Percentiles rank a stretch among this genome's conserved stretches.
phyloP scores from a whole-genome alignment of 2,113 vertebrate genomes.

The Naja naja region DNA sequence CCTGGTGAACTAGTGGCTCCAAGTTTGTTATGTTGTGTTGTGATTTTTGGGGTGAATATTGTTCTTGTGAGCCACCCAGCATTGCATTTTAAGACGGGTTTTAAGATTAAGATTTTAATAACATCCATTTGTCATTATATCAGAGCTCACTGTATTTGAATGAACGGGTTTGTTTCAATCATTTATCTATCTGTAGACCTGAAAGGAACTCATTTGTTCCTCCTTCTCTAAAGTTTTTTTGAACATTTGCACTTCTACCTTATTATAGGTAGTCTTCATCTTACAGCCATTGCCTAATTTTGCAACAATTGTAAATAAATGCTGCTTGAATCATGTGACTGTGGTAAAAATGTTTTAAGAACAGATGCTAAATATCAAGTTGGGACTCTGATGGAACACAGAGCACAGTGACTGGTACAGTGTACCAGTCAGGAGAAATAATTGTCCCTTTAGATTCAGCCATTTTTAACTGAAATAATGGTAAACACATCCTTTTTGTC shows the following conservation, averaged over 20 bases:
- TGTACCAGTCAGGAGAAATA: neutral
- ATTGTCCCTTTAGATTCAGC: neutral
- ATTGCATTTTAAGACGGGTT: neutral
- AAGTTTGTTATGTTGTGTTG: neutral
- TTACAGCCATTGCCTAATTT: too few relatives aligned
- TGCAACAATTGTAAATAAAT: too few relatives aligned
- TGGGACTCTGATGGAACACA: neutral
- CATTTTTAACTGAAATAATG: neutral
- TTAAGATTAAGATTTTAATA: neutral
- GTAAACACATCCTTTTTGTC: neutral
- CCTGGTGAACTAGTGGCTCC: neutral
- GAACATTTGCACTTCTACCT: neutral
- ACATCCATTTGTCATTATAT: neutral
- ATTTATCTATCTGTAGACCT: neutral
- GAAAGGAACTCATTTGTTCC: neutral
- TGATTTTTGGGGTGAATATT: neutral
- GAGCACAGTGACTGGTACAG: neutral
- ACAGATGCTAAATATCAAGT: too few relatives aligned
- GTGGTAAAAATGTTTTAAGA: too few relatives aligned
- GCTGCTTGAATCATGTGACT: too few relatives aligned
- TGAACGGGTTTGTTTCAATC: neutral
- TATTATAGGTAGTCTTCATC: neutral
- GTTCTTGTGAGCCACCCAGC: neutral
- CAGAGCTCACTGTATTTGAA: neutral
- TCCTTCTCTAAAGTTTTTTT: neutral